These are phyloP conservation scores for Myotis planiceps DNA, from an alignment of 2,797 vertebrate species.

Conservation along the genomic window DNA sequence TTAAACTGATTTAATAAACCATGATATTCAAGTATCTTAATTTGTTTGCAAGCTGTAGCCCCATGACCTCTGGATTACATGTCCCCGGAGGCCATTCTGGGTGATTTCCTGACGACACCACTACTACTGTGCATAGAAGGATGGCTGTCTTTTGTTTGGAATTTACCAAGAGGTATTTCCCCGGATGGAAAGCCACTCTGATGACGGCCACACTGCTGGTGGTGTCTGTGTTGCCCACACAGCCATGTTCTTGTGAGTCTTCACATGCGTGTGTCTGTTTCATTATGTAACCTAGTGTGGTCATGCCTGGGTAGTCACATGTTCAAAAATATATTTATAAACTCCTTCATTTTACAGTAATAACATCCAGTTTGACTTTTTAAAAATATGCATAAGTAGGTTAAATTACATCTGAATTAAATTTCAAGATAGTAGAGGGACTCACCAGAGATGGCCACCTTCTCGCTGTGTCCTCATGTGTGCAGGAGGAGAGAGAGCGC, in stretches of 20 bases:
- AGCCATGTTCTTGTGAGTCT: background rate
- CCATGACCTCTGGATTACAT: background rate
- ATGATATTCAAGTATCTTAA: background rate
- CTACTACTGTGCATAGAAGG: background rate
- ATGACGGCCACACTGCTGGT: background rate
- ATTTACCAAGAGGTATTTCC: background rate
- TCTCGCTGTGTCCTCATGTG: background rate
- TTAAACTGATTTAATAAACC: background rate
- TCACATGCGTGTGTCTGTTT: background rate
- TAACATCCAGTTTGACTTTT: background rate
- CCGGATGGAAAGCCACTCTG: accelerated
- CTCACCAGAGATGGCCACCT: background rate
- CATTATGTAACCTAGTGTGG: background rate
- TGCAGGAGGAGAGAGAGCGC: background rate
- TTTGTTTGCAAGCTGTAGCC: background rate
- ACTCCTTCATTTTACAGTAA: background rate
- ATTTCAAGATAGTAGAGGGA: background rate
- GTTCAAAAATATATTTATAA: background rate
- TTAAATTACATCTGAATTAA: background rate
- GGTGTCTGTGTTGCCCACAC: background rate
- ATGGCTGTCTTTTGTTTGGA: background rate
- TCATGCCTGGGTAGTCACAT: background rate
- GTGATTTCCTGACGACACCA: background rate
- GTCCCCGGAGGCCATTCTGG: background rate
- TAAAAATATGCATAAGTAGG: background rate